Conservation (phyloP, 2,113 vertebrate genomes). For the Scopus umbretta region DNA sequence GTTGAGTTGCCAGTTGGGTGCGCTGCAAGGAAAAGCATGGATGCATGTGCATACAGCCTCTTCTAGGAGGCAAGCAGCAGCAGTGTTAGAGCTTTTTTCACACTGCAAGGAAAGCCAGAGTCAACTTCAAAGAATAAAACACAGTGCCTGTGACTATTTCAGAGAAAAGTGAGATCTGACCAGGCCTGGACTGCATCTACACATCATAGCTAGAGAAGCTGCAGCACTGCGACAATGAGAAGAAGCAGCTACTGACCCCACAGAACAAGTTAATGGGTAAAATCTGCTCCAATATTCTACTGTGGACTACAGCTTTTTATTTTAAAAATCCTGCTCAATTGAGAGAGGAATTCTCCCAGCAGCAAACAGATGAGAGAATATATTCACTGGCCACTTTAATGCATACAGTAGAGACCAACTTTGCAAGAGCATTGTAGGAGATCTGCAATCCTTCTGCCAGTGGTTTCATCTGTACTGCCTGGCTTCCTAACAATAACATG, state of each 20-base stretch:
- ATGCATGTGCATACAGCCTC: background rate
- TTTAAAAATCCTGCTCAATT: background rate
- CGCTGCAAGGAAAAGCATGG: background rate
- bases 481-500: background rate
- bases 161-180: background rate
- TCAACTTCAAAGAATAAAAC: background rate
- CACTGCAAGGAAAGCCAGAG: background rate
- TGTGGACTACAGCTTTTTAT: background rate
- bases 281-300: background rate
- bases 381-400: background rate
- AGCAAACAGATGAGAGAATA: background rate
- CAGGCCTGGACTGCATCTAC: background rate
- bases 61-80: background rate
- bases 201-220: background rate
- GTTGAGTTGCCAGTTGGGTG: background rate
- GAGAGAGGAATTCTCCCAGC: background rate
- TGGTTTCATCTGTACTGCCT: background rate
- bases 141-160: background rate
- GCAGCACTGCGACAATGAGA: background rate
- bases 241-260: background rate
- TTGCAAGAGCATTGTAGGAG: background rate
- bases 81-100: background rate
- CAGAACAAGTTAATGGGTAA: background rate
- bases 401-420: background rate
- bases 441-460: background rate